Base-by-base conservation (phyloP, 2,888 invertebrate genomes). In the Rhorus exstirpatorius region DNA sequence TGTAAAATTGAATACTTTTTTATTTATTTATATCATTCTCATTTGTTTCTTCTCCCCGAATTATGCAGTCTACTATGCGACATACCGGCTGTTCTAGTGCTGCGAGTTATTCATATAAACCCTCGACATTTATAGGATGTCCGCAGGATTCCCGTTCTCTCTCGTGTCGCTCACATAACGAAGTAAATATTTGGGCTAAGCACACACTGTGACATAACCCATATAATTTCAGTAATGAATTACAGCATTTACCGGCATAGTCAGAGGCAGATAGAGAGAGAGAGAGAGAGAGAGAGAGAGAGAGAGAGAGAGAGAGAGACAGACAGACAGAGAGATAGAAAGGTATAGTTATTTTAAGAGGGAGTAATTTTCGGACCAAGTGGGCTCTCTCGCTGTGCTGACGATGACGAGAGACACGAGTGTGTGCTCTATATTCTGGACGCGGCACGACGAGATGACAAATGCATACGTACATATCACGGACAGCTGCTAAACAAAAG, bases 121-220 rank as follows among this genome's bases (percentile, higher is more conserved):
- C 70, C 68, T 55, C 58, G n/a, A 63, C 19, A 24, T 44, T 61
- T 14, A 46, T 58, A 53, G 38, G 38, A 21, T 35, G 38, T 14
- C 35, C 51, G 49, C 67, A 35, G 19, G n/a, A 8, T 58, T 4
- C n/a, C 12, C 17, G 51, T 35, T 41, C 44, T 19, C 65, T 49
- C 58, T 81, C 72, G 81, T 84, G 72, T 68, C 76, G 79, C 70
- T 77, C 61, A 61, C 77, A 35, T 79, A 76, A 79, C 75, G 79
- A 81, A 49, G 78, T 79, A 83, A 85, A 85, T 84, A 84, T 85
- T 85, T 84, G 81, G 53, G 35, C 74, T 63, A 78, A 81, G 83
- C 83, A 75, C 61, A 68, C 79, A 74, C 60, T 79, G 67, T 74
- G 79, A 72, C 81, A 81, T 82, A 63, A 55, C 65, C 65, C 14